phyloP scores from a whole-genome alignment of 2,888 invertebrate genomes.

The Plebejus anna region DNA sequence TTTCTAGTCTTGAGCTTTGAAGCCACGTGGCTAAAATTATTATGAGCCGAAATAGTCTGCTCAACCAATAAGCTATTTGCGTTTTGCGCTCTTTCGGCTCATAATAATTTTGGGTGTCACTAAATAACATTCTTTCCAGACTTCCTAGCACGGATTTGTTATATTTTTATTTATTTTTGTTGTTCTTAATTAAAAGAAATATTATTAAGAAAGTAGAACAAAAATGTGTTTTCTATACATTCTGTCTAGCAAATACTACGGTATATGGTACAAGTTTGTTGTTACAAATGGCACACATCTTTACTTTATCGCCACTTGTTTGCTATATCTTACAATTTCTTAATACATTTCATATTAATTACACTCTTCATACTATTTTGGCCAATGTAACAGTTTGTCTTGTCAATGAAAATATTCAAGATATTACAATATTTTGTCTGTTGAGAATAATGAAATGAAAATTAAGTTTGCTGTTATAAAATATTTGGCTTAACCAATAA shows the following conservation, averaged over 20 bases:
- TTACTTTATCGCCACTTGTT: neutral
- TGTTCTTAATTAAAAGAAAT: neutral
- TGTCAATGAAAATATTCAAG: neutral
- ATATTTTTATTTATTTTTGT: neutral
- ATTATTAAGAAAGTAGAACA: neutral
- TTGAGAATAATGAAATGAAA: neutral
- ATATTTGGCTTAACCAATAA: neutral
- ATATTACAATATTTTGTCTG: neutral
- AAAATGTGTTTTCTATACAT: neutral
- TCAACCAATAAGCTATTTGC: too few species aligned
- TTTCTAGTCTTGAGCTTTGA: neutral
- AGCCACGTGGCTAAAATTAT: neutral
- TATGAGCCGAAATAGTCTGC: too few species aligned
- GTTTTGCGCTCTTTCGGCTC: neutral
- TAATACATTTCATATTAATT: neutral
- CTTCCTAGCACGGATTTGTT: neutral
- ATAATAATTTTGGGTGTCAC: neutral
- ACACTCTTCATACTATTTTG: neutral
- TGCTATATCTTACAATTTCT: slow-evolving; percentile 12
- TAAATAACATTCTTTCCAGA: neutral
- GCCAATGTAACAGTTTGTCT: neutral
- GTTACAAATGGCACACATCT: slow-evolving; percentile 52
- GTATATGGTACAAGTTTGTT: neutral
- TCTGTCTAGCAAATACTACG: neutral
- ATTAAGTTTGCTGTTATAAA: too few species aligned